Base-by-base conservation (phyloP, 2,888 invertebrate species). In the Sycophila texana region DNA sequence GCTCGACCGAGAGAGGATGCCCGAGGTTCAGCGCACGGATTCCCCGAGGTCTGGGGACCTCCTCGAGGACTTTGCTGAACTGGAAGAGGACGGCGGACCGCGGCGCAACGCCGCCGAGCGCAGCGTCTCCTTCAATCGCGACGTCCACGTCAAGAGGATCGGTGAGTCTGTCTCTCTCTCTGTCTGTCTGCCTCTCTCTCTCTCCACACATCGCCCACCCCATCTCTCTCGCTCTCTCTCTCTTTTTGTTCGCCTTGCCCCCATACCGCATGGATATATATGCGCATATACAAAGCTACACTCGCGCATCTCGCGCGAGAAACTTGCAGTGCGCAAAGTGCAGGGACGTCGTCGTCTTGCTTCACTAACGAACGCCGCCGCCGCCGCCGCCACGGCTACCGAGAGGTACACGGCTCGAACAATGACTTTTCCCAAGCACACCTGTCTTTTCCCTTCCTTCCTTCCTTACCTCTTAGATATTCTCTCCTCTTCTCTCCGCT, bases 101-200 rank as follows among this genome's bases (percentile, higher is more conserved):
- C 57, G 39, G 51, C 92, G 90, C 90, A 91, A 88, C 87, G 88
- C 87, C 84, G 88, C 88, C 85, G 95, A 94, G 91, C 95, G 92
- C 84, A 93, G 94, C 87, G 96, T 96, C 87, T 96, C 96, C 91
- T 96, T 96, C 93, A 96, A 96, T 93, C 93, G 95, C 91, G 96
- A 96, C 93, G 96, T 96, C 88, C 96, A 96, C 92, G 95, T 96
- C 90, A 96, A 96, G 92, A 93, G 96, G 92, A 96, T 96, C 92
- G 96, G 96, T 96, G 94, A 94, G 94, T 92, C 87, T 86, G 14
- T 58, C 71, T 74, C 77, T 39, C 57, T 60, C 60, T 53, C 67
- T n/a, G n/a, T 39, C 67, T 72, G 22, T 51, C 63, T 22, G 14
- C 7, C 61, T 73, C 20, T 60, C 63, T 51, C 14, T n/a, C 7